Conservation (phyloP, 2,888 invertebrate species). For the Osedax frankpressi region DNA sequence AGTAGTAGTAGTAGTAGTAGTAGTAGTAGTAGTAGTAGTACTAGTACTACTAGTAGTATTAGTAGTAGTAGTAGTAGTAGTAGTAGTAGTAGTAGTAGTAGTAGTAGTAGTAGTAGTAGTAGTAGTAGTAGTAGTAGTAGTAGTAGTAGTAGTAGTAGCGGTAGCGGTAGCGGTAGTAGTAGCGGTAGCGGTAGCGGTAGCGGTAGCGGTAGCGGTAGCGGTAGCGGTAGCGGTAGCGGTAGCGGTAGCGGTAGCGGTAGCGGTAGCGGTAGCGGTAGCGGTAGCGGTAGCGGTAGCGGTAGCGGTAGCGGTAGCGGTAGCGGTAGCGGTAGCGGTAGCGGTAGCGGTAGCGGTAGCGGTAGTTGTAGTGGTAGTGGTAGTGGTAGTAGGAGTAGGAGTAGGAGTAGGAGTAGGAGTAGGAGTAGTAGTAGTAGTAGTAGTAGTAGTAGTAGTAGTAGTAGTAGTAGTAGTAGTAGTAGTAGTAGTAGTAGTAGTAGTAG, state of each 20-base stretch:
- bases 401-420: no score
- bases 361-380: conserved; percentile 9
- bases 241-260: conserved; percentile 19
- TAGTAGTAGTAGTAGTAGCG: conserved; percentile 21
- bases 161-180: conserved; percentile 20
- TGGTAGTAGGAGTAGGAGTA: no score
- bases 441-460: conserved; percentile 22
- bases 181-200: conserved; percentile 20
- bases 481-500: conserved; percentile 22
- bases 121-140: conserved; percentile 21
- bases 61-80: no score
- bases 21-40: conserved; percentile 20
- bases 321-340: conserved; percentile 18
- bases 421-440: no score
- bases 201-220: conserved; percentile 19
- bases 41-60: no score
- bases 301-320: conserved; percentile 19
- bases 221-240: conserved; percentile 19
- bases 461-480: conserved; percentile 22
- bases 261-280: conserved; percentile 19
- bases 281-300: conserved; percentile 19
- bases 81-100: conserved; percentile 20
- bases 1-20: conserved; percentile 20
- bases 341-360: conserved; percentile 14
- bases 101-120: conserved; percentile 20